Base-by-base conservation (phyloP, 2,888 invertebrate species). In the Epistrophe eligans region DNA sequence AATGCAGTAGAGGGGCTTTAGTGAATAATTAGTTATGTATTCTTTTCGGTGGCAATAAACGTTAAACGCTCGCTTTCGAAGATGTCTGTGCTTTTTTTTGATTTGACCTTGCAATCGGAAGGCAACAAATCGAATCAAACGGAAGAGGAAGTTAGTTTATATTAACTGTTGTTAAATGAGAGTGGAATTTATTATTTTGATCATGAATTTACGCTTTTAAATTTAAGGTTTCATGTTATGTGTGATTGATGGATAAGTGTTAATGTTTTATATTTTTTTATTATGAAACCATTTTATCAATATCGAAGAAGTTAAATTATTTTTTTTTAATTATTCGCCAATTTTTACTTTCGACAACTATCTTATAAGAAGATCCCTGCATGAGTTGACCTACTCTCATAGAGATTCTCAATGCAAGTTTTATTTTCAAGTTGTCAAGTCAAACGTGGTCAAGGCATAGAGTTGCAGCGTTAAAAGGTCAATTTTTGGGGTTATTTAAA, bases 61-160 rank as follows among this genome's bases (percentile, higher is more conserved):
- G 35, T 8, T 10, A n/a, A n/a, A n/a, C n/a, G n/a, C n/a, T n/a
- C n/a, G n/a, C 8, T 35, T 4, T 2, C 17, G 62, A 55, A 55
- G 45, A 43, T 48, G 38, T 45, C 2, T 58, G 4, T 48, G 8
- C 32, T 2, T 55, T n/a, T 40, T 64, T 57, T 57, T 13, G 11
- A 19, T 43, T 3, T 43, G 52, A n/a, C 80, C 80, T 60, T 74
- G 67, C 66, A 60, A 66, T 74, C 58, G 55, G 32, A 43, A 40
- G 58, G 32, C 50, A 48, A 80, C 67, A 13, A 35, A 35, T 32
- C 8, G 10, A 67, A 60, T 74, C 40, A 19, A 50, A 74, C 80
- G 80, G 80, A 80, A 80, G 80, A 73, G 80, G 80, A 80, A 80
- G 80, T 74, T 8, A n/a, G 11, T 55, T 70, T 70, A 19, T 24